These are phyloP conservation scores for Colossoma macropomum DNA, from an alignment of 2,113 vertebrate species.

Conservation along the genomic window DNA sequence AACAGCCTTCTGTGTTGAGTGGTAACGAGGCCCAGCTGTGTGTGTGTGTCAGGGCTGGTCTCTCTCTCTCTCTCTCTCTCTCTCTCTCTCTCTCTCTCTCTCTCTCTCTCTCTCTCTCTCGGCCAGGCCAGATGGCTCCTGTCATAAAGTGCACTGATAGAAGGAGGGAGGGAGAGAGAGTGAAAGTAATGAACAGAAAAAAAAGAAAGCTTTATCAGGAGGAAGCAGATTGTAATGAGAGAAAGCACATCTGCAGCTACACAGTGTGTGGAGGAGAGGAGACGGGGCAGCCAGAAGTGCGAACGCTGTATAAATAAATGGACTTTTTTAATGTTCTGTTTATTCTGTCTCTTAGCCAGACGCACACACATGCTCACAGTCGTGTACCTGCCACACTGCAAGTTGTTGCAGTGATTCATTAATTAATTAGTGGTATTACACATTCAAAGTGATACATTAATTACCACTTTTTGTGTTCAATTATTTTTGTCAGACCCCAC, in stretches of 20 bases:
- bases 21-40: constrained; percentile 56
- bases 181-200: constrained; percentile 60
- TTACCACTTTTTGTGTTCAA: too few species aligned
- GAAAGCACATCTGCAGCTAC: constrained; percentile 69
- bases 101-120: too few species aligned
- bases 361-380: background rate
- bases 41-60: constrained; percentile 12
- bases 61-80: constrained; percentile 45
- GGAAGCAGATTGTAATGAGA: constrained; percentile 41
- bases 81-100: constrained; percentile 52
- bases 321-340: constrained; percentile 5
- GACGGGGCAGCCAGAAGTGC: constrained; percentile 12
- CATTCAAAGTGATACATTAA: too few species aligned
- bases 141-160: constrained; percentile 60
- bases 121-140: constrained; percentile 70
- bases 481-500: too few species aligned
- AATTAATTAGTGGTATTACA: too few species aligned
- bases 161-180: constrained; percentile 53
- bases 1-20: constrained; percentile 45
- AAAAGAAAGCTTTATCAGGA: constrained; percentile 53
- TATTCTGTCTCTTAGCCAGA: background rate
- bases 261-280: constrained; percentile 34
- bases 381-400: background rate
- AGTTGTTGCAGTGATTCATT: too few species aligned
- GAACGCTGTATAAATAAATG: constrained; percentile 16